Evolutionary conservation across 2,888 invertebrate species (phyloP).

Genomic region (Drepana falcataria): DNA sequence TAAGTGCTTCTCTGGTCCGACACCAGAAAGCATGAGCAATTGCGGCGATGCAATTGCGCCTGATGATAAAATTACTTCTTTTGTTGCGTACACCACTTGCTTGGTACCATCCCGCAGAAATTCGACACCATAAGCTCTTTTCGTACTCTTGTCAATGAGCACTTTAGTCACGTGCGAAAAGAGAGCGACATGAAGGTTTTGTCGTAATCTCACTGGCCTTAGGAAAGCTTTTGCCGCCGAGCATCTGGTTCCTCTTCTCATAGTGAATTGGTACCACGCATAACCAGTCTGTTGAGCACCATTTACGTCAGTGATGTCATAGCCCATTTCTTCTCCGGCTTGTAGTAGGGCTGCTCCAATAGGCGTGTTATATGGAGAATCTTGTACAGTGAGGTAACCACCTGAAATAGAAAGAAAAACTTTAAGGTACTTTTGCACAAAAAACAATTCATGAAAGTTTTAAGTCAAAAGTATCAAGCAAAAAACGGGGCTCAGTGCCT

Average conservation of each 20-base stretch:
- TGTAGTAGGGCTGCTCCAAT: constrained; percentile 90
- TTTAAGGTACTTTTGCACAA: background rate
- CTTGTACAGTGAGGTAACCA: constrained; percentile 87
- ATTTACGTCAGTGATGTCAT: constrained; percentile 91
- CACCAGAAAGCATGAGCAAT: constrained; percentile 92
- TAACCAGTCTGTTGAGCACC: constrained; percentile 92
- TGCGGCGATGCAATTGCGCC: constrained; percentile 96
- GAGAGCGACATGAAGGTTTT: constrained; percentile 89
- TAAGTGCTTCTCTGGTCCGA: constrained; percentile 88
- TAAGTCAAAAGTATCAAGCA: too few species aligned
- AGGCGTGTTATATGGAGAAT: constrained; percentile 89
- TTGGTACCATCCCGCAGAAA: constrained; percentile 83
- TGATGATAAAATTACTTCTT: constrained; percentile 90
- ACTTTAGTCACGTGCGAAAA: constrained; percentile 89
- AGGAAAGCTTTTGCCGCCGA: constrained; percentile 92
- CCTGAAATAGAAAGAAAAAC: constrained; percentile 71
- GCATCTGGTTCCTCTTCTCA: constrained; percentile 89
- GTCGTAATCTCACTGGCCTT: constrained; percentile 85
- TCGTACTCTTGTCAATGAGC: constrained; percentile 83
- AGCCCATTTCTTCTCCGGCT: constrained; percentile 95
- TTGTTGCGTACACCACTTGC: constrained; percentile 82
- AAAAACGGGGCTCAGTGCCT: too few species aligned
- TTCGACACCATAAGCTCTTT: constrained; percentile 88
- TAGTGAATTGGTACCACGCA: constrained; percentile 92
- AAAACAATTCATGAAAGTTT: too few species aligned